Evolutionary conservation across 2,888 invertebrate species (phyloP).

Genomic region (Globia sparganii): DNA sequence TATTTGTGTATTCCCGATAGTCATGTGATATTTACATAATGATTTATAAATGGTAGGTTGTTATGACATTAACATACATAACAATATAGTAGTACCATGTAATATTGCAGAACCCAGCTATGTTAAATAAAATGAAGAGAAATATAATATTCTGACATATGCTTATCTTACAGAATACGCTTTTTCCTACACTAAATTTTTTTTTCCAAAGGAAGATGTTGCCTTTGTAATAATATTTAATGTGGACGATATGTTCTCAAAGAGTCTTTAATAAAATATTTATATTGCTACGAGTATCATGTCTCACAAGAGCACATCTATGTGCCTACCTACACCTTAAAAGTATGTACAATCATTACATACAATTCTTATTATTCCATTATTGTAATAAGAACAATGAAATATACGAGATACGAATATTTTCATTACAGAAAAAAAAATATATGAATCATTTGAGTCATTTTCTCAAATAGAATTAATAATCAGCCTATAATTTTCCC

Average conservation of each 20-base stretch:
- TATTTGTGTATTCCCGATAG: not conserved
- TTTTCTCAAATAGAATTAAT: not conserved
- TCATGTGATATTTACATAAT: not conserved
- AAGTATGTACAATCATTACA: not conserved
- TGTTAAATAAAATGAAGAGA: slow-evolving; percentile 11
- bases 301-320: slow-evolving; percentile 5
- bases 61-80: not conserved
- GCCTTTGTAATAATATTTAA: slow-evolving; percentile 42
- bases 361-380: not conserved
- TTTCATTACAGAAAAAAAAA: not conserved
- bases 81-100: not conserved
- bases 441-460: slow-evolving; percentile 4
- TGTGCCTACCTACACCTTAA: not conserved
- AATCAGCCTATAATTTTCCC: no score
- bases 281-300: slow-evolving; percentile 40
- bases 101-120: not conserved
- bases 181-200: slow-evolving; percentile 11
- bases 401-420: not conserved
- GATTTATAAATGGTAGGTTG: not conserved
- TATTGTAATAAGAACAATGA: not conserved
- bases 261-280: slow-evolving; percentile 47
- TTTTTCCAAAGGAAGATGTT: slow-evolving; percentile 27
- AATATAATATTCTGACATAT: not conserved
- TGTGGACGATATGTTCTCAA: slow-evolving; percentile 16
- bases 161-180: slow-evolving; percentile 21